These are phyloP conservation scores for Muntiacus reevesi DNA, from an alignment of 2,113 vertebrate genomes.

Conservation along the genomic window DNA sequence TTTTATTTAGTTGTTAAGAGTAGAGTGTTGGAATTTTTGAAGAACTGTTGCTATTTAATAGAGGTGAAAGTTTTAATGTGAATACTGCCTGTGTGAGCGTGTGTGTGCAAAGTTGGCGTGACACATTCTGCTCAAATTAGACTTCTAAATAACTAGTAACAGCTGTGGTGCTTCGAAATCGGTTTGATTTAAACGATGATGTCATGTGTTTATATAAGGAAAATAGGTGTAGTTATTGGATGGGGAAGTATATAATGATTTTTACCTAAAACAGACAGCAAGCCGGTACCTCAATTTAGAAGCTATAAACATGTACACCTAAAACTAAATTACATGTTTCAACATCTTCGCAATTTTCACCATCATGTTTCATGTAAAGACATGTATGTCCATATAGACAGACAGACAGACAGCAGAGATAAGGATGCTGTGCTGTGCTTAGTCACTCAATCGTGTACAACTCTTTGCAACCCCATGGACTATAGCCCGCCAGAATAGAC, in stretches of 20 bases:
- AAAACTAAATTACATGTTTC: conserved; percentile 21
- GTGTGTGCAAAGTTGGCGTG: conserved; percentile 39
- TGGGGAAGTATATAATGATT: neutral
- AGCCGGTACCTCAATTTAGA: neutral
- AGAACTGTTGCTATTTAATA: conserved; percentile 70
- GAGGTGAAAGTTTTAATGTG: conserved; percentile 60
- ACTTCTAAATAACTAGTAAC: conserved; percentile 60
- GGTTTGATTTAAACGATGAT: conserved; percentile 51
- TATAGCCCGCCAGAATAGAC: neutral
- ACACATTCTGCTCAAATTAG: conserved; percentile 72
- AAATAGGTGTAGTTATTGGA: conserved; percentile 26
- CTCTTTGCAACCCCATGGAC: neutral
- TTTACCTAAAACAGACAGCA: neutral
- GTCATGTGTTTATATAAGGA: conserved; percentile 55
- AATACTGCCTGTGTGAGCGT: neutral
- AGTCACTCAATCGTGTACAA: neutral
- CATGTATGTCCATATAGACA: neutral
- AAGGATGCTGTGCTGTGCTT: neutral
- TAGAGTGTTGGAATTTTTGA: conserved; percentile 65
- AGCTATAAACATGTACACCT: neutral
- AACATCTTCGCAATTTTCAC: neutral
- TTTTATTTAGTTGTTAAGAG: conserved; percentile 75
- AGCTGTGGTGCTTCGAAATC: conserved; percentile 66
- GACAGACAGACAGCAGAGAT: neutral
- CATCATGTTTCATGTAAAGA: neutral